phyloP scores from a whole-genome alignment of 2,797 vertebrate genomes.

The Enteromius unitaeniatus region DNA sequence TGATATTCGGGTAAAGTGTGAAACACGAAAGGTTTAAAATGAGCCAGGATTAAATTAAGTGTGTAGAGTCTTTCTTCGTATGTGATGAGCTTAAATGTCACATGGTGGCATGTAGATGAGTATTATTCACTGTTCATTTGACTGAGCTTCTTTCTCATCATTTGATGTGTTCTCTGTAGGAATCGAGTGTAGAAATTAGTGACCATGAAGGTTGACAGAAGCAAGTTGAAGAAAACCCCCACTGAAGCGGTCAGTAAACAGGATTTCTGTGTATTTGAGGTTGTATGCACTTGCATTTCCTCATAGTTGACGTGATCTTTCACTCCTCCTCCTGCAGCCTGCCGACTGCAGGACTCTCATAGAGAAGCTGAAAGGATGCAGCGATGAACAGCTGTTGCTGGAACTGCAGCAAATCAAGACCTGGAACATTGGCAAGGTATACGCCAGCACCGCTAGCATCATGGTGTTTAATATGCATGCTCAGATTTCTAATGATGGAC shows the following conservation, averaged over 20 bases:
- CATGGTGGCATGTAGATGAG: not conserved
- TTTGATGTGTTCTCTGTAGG: slow-evolving; percentile 63
- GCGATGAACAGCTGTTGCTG: slow-evolving; percentile 92
- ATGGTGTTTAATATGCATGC: slow-evolving; percentile 14
- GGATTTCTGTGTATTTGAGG: not conserved
- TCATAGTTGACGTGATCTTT: slow-evolving; percentile 35
- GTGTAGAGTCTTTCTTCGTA: not conserved
- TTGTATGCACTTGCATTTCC: slow-evolving; percentile 7
- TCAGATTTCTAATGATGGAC: not conserved
- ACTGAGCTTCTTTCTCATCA: slow-evolving; percentile 7
- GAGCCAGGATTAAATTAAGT: not conserved
- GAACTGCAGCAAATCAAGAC: slow-evolving; percentile 98
- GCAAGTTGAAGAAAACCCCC: slow-evolving; percentile 96
- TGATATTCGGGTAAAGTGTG: not conserved
- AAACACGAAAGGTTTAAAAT: not conserved
- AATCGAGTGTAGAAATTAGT: slow-evolving; percentile 80
- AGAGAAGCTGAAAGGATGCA: slow-evolving; percentile 94
- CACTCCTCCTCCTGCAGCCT: slow-evolving; percentile 78
- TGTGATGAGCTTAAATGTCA: not conserved
- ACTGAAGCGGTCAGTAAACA: slow-evolving; percentile 92
- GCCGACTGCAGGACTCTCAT: slow-evolving; percentile 97
- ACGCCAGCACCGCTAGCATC: not conserved
- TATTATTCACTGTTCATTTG: slow-evolving; percentile 6
- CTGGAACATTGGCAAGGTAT: slow-evolving; percentile 98
- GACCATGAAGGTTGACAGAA: slow-evolving; percentile 97